Evolutionary conservation across 2,888 invertebrate genomes (phyloP).

Genomic region (Poecilus cupreus): DNA sequence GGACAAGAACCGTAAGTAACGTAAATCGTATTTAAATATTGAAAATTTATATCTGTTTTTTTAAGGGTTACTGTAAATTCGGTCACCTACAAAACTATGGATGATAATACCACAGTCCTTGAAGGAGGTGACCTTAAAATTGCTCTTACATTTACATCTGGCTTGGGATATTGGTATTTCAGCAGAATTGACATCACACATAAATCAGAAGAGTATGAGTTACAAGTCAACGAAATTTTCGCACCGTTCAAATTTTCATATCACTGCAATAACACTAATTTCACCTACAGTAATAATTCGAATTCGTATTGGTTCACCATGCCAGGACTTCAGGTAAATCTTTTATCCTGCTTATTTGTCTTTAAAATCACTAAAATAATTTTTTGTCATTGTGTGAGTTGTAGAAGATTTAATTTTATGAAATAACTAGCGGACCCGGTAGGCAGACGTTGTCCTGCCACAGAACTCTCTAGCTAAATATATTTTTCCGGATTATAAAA

Average conservation of each 20-base stretch:
- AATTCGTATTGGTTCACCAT: conserved; percentile 64
- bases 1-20: conserved; percentile 52
- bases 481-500: too few relatives aligned
- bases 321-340: conserved; percentile 71
- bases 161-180: conserved; percentile 59
- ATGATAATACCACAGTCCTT: background rate
- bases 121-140: background rate
- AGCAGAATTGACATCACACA: background rate
- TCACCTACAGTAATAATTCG: conserved; percentile 64
- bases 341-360: conserved; percentile 17
- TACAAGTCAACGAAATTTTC: conserved; percentile 65
- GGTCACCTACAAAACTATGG: background rate
- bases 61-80: background rate
- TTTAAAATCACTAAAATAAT: too few relatives aligned
- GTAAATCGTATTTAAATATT: background rate
- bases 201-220: background rate
- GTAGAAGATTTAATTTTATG: too few relatives aligned
- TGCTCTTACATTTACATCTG: conserved; percentile 48
- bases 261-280: conserved; percentile 72
- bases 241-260: conserved; percentile 74
- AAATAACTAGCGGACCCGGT: too few relatives aligned
- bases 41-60: background rate
- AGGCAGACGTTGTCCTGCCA: too few relatives aligned
- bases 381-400: too few relatives aligned
- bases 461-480: too few relatives aligned